Conservation (phyloP, 1,140 invertebrate species). For the Cataglyphis hispanica region DNA sequence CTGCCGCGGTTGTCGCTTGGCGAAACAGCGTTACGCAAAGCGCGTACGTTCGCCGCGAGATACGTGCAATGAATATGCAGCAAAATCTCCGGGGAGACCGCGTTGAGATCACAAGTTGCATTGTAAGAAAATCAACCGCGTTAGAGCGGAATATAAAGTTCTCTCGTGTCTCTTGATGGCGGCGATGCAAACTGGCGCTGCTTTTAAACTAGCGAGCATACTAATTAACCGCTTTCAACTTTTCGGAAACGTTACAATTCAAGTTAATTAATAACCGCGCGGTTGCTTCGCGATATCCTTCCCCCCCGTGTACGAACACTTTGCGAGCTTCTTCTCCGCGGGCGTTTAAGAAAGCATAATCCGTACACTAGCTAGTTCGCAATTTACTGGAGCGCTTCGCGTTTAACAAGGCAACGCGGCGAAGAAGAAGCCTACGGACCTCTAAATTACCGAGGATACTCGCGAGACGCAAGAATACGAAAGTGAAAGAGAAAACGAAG, state of each 20-base stretch:
- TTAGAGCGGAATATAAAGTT: slow-evolving; percentile 58
- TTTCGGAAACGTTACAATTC: slow-evolving; percentile 50
- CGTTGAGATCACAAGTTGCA: slow-evolving; percentile 43
- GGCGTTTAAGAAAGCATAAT: slow-evolving; percentile 61
- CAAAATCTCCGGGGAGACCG: slow-evolving; percentile 52
- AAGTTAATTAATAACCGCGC: slow-evolving; percentile 52
- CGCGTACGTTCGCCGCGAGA: slow-evolving; percentile 53
- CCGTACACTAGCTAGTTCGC: slow-evolving; percentile 44
- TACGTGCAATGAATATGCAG: slow-evolving; percentile 56
- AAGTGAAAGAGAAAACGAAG: slow-evolving; percentile 15
- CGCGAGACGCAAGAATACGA: slow-evolving; percentile 56
- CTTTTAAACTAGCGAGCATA: slow-evolving; percentile 57
- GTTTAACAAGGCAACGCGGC: slow-evolving; percentile 60
- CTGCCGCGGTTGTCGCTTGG: slow-evolving; percentile 50
- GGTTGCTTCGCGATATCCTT: neutral
- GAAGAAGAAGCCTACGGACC: slow-evolving; percentile 55
- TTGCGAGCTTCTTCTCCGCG: slow-evolving; percentile 31
- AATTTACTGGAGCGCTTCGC: slow-evolving; percentile 51
- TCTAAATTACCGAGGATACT: slow-evolving; percentile 60
- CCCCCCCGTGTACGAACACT: neutral
- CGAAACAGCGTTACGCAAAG: slow-evolving; percentile 58
- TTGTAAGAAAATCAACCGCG: slow-evolving; percentile 57
- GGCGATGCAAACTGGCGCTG: slow-evolving; percentile 44
- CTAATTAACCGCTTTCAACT: slow-evolving; percentile 63
- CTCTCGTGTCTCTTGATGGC: slow-evolving; percentile 20